These are phyloP conservation scores for Ciconia boyciana DNA, from an alignment of 2,113 vertebrate species.

Conservation along the genomic window DNA sequence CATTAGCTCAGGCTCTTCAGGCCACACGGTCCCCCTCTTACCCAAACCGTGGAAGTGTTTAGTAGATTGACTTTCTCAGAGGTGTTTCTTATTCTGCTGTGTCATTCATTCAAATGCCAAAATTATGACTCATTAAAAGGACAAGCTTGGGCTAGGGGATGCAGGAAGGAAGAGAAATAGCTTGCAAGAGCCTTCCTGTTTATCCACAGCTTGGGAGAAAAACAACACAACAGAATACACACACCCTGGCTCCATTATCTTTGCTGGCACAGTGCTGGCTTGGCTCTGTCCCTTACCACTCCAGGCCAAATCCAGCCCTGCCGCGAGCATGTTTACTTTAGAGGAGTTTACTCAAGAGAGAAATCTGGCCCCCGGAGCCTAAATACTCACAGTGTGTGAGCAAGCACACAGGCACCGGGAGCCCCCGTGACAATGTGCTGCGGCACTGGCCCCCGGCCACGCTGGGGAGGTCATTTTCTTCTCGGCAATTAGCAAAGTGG, in stretches of 20 bases:
- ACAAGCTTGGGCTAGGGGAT: not conserved
- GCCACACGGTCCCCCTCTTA: not conserved
- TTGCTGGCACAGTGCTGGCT: not conserved
- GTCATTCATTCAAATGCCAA: not conserved
- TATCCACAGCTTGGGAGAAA: not conserved
- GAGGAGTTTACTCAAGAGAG: not conserved
- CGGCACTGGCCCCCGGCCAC: not conserved
- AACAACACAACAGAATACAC: not conserved
- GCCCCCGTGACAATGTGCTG: accelerated
- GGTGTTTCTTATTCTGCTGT: not conserved
- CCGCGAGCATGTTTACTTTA: not conserved
- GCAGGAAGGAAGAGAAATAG: slow-evolving; percentile 11
- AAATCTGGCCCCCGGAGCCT: not conserved
- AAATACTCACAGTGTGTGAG: not conserved
- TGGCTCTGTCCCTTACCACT: not conserved
- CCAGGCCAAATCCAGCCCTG: not conserved
- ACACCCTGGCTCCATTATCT: not conserved
- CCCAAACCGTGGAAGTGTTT: not conserved
- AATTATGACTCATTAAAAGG: not conserved
- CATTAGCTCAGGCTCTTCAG: not conserved
- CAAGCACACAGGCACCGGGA: not conserved
- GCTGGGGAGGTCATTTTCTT: slow-evolving; percentile 1
- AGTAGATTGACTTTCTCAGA: not conserved
- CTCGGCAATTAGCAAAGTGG: slow-evolving; percentile 17
- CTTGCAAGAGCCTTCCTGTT: slow-evolving; percentile 41